These are phyloP conservation scores for Chloroceryle inda DNA, from an alignment of 2,797 vertebrate genomes.

Conservation along the genomic window DNA sequence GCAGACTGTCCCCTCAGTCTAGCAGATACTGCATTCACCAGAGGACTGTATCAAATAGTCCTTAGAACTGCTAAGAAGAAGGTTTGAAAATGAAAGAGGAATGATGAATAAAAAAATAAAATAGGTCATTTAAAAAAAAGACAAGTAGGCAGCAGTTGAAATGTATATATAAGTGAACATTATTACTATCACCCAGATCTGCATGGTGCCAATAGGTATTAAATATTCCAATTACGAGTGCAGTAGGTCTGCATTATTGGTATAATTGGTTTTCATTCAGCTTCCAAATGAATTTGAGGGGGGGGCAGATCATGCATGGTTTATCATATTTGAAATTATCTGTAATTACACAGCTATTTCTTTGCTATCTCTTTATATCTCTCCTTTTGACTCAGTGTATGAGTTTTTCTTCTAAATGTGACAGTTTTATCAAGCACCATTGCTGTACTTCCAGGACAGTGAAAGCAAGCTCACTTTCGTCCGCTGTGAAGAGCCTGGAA, in stretches of 20 bases:
- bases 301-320: neutral
- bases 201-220: neutral
- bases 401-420: neutral
- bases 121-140: neutral
- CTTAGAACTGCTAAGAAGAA: neutral
- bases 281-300: neutral
- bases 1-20: neutral
- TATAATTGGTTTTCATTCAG: constrained; percentile 11
- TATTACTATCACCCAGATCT: neutral
- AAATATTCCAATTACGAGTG: constrained; percentile 23
- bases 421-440: neutral
- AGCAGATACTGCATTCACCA: neutral
- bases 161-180: neutral
- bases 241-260: neutral
- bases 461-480: neutral
- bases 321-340: neutral
- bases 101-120: neutral
- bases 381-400: neutral
- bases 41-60: neutral
- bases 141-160: neutral
- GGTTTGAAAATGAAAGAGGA: neutral
- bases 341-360: neutral
- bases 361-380: neutral
- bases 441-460: neutral
- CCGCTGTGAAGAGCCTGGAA: neutral